Percentiles rank a stretch among this genome's conserved stretches.
These are phyloP conservation scores for Euclidia mi DNA, from an alignment of 2,888 invertebrate genomes.

Conservation along the genomic window DNA sequence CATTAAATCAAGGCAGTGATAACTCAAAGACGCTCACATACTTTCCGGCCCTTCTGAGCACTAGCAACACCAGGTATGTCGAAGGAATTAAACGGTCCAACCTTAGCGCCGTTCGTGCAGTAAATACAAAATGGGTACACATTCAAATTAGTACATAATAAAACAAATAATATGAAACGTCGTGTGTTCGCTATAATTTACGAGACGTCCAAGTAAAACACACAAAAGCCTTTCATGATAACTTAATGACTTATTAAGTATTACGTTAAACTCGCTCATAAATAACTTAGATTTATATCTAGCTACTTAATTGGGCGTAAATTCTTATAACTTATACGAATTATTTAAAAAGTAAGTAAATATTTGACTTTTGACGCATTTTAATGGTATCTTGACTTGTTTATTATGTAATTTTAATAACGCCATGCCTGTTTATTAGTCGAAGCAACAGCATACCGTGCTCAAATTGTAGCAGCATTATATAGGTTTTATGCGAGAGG, in stretches of 20 bases:
- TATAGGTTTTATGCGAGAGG: too few relatives aligned
- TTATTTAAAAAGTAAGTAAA: slow-evolving; percentile 19
- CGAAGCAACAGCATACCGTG: too few relatives aligned
- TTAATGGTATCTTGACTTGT: slow-evolving; percentile 15
- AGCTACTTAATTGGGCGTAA: slow-evolving; percentile 36
- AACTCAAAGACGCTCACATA: too few relatives aligned
- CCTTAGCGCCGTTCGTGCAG: too few relatives aligned
- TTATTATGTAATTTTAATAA: neutral
- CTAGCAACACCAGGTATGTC: too few relatives aligned
- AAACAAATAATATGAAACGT: neutral
- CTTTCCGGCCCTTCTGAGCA: too few relatives aligned
- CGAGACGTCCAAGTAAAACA: slow-evolving; percentile 21
- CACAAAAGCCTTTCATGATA: slow-evolving; percentile 12
- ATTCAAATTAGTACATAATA: neutral
- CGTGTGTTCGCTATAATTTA: slow-evolving; percentile 7
- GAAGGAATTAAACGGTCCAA: too few relatives aligned
- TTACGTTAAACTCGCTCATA: slow-evolving; percentile 28
- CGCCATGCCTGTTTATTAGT: too few relatives aligned
- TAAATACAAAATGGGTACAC: too few relatives aligned
- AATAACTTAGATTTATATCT: slow-evolving; percentile 45
- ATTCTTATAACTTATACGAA: slow-evolving; percentile 21
- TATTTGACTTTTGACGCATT: slow-evolving; percentile 20
- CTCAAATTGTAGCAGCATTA: too few relatives aligned
- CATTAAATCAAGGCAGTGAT: too few relatives aligned
- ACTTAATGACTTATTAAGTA: slow-evolving; percentile 22